Conservation (phyloP, 2,797 vertebrate genomes). For the Manis crassicaudata region DNA sequence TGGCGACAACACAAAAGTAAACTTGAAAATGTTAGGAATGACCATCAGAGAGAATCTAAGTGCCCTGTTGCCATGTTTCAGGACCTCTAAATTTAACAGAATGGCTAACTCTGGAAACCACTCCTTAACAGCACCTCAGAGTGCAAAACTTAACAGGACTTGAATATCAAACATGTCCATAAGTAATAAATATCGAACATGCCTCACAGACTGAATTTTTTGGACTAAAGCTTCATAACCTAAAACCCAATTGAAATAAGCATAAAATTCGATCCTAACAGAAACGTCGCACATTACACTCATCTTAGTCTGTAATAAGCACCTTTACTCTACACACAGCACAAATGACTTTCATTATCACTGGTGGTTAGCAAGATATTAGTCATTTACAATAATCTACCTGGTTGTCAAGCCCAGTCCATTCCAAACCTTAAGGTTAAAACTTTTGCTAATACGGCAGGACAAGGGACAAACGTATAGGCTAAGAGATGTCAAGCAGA, state of each 20-base stretch:
- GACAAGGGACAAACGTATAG: not conserved
- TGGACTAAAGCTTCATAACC: not conserved
- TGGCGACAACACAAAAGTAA: not conserved
- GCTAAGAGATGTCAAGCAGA: not conserved
- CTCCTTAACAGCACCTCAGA: not conserved
- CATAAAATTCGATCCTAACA: not conserved
- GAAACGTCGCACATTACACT: not conserved
- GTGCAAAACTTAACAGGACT: not conserved
- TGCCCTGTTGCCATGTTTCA: not conserved
- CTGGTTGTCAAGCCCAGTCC: not conserved
- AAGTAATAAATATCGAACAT: not conserved
- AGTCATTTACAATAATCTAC: not conserved
- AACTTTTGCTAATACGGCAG: not conserved
- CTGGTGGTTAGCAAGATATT: not conserved
- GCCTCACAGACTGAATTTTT: not conserved
- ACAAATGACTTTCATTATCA: not conserved
- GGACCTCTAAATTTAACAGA: not conserved
- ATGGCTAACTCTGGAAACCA: not conserved
- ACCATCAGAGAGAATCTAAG: not conserved
- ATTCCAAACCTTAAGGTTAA: not conserved
- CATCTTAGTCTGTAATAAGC: too few relatives aligned
- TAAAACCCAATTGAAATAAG: not conserved
- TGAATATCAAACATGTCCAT: not conserved
- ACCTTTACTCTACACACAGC: not conserved
- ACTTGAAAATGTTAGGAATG: not conserved